Conservation (phyloP, 2,113 vertebrate genomes). For the Danio rerio region GRCz12tu NC_133181.1:1983001-1983500, state of each 20-base stretch:
- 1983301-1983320: not conserved
- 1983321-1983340: not conserved
- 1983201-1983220: slow-evolving; percentile 22
- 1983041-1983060: not conserved
- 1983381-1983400: not conserved
- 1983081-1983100: not conserved
- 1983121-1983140: slow-evolving; percentile 20
- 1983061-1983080: not conserved
- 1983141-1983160: slow-evolving; percentile 36
- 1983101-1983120: slow-evolving; percentile 19
- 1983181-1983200: slow-evolving; percentile 11
- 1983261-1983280: slow-evolving; percentile 25
- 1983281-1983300: slow-evolving; percentile 21
- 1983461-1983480: not conserved
- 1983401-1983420: not conserved
- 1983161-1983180: slow-evolving; percentile 29
- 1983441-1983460: not conserved
- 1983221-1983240: slow-evolving; percentile 44
- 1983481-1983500: not conserved
- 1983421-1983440: not conserved
- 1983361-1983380: slow-evolving; percentile 9
- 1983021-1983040: slow-evolving; percentile 18
- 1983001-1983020: slow-evolving; percentile 14
- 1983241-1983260: not conserved
- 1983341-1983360: not conserved